phyloP scores from a whole-genome alignment of 1,140 invertebrate species.

The Bombus picipes region DNA sequence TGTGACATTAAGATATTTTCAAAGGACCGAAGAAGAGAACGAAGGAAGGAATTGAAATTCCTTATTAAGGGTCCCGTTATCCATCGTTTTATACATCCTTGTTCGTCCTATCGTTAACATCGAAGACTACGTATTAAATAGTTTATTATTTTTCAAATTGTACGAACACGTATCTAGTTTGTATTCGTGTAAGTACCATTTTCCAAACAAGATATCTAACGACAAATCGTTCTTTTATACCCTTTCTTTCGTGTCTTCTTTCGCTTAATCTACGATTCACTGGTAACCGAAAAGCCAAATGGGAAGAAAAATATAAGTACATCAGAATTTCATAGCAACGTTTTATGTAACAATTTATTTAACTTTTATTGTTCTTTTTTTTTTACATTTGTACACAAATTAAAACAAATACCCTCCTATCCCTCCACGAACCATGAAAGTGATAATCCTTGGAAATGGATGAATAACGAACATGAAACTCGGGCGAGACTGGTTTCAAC shows the following conservation, averaged over 20 bases:
- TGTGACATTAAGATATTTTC: not conserved
- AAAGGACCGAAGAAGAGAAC: no score
- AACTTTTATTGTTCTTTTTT: conserved; percentile 69
- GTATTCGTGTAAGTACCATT: no score
- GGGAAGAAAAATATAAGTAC: not conserved
- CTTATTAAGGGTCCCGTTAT: not conserved
- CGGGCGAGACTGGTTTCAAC: conserved; percentile 71
- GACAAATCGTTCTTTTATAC: not conserved
- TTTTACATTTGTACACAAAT: conserved; percentile 67
- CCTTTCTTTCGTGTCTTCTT: not conserved
- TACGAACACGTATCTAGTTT: not conserved
- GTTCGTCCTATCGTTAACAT: not conserved
- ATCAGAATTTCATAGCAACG: not conserved
- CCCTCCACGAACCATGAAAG: conserved; percentile 35
- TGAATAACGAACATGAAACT: conserved; percentile 49
- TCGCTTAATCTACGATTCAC: conserved; percentile 67
- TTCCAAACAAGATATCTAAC: not conserved
- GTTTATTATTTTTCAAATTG: not conserved
- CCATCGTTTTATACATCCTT: not conserved
- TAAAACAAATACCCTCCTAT: conserved; percentile 42
- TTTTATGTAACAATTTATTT: conserved; percentile 61
- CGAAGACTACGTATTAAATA: no score
- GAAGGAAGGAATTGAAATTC: no score
- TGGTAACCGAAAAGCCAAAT: conserved; percentile 20
- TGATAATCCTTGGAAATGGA: conserved; percentile 35